These are phyloP conservation scores for Pygoscelis adeliae DNA, from an alignment of 2,113 vertebrate genomes.

Conservation along the genomic window DNA sequence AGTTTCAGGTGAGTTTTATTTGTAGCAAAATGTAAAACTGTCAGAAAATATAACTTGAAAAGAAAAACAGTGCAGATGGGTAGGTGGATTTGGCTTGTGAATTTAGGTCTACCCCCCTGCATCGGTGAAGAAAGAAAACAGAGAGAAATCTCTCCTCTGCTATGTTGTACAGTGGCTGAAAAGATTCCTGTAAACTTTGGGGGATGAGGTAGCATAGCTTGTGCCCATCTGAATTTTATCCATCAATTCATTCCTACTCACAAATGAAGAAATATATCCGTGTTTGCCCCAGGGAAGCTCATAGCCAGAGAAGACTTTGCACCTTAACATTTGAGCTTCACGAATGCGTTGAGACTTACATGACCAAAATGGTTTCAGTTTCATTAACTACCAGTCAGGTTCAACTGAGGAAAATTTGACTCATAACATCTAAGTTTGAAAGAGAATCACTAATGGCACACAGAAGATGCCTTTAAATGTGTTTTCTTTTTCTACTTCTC, in stretches of 20 bases:
- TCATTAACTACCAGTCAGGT: background rate
- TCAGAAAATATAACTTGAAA: background rate
- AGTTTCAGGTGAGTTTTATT: background rate
- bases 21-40: background rate
- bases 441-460: background rate
- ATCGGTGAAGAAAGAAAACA: background rate
- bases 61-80: background rate
- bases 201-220: background rate
- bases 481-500: background rate
- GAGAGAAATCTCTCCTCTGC: background rate
- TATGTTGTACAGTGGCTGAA: background rate
- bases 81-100: background rate
- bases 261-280: background rate
- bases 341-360: background rate
- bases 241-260: background rate
- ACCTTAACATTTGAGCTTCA: background rate
- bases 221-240: background rate
- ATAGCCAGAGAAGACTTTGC: background rate
- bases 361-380: background rate
- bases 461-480: background rate
- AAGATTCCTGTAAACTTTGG: background rate
- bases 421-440: background rate
- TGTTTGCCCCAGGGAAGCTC: background rate
- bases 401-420: background rate
- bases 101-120: background rate